Base-by-base conservation (phyloP, 2,888 invertebrate species). In the Chrysopilus asiliformis region DNA sequence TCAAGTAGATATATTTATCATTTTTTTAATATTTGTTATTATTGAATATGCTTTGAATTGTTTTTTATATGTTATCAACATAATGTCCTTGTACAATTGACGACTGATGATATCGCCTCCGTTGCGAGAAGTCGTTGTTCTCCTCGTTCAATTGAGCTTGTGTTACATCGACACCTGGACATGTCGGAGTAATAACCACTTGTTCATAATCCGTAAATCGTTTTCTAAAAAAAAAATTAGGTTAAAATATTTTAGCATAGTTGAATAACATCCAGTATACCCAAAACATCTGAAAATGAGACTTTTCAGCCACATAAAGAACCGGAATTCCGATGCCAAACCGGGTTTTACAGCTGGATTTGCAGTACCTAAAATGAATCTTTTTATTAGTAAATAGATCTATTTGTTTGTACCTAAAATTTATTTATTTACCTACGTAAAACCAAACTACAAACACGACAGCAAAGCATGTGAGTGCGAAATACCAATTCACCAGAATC, bases 281-380 rank as follows among this genome's bases (percentile, higher is more conserved):
- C 86, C 85, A 55, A 82, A 76, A 48, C 81, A 72, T 47, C 78
- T 72, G 34, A 84, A 67, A 44, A 84, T 65, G 2, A 74, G 66
- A 48, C 71, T 74, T 57, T 76, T 83, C 15, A 85, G 56, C 86
- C 84, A 87, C 33, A 72, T 71, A 50, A 84, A 76, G 51, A 87
- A 78, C 47, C 75, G 74, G 55, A 87, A 87, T 56, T 87, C 85
- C 0, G 80, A 74, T 1, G 86, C 82, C 18, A 84, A 68, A 27
- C 94, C 94, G 1, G 93, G 93, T 55, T 89, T 91, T 6, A 91
- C 89, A 4, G 93, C 93, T 7, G 95, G 94, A 66, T 90, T 93
- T 6, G 89, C 87, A 34, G 86, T 83, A 28, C 93, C n/a, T n/a
- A n/a, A n/a, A n/a, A n/a, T n/a, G n/a, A n/a, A n/a, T n/a, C n/a